Percentiles rank a stretch among this genome's conserved stretches.
These are phyloP conservation scores for Lycodopsis pacificus DNA, from an alignment of 2,797 vertebrate genomes.

Conservation along the genomic window DNA sequence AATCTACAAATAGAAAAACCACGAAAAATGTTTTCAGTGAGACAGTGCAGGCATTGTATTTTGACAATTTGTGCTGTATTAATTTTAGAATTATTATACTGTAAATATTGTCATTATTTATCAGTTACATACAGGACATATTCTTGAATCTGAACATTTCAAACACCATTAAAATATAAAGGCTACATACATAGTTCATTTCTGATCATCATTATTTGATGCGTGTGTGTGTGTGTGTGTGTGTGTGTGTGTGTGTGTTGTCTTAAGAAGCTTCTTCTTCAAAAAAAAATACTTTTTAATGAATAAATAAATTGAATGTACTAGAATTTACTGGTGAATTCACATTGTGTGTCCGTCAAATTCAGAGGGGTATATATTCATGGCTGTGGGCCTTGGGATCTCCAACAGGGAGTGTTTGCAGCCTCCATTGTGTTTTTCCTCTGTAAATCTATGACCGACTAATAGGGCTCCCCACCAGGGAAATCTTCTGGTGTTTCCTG, in stretches of 20 bases:
- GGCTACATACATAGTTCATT: background rate
- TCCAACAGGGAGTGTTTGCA: constrained; percentile 44
- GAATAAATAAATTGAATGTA: background rate
- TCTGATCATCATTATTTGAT: background rate
- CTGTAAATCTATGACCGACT: constrained; percentile 66
- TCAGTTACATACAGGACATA: too few species aligned
- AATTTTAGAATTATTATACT: background rate
- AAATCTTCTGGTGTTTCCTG: constrained; percentile 74
- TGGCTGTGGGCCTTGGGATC: constrained; percentile 13
- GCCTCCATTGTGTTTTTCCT: constrained; percentile 66
- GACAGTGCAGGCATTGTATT: background rate
- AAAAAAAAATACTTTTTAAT: background rate
- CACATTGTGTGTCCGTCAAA: constrained; percentile 4
- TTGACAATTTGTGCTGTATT: background rate
- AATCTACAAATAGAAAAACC: background rate
- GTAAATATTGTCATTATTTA: background rate
- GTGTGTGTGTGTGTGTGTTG: background rate
- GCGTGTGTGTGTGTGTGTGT: background rate
- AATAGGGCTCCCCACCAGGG: constrained; percentile 70
- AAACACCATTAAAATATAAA: background rate
- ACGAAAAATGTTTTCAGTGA: background rate
- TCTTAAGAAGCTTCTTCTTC: background rate
- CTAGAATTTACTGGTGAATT: background rate
- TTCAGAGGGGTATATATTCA: constrained; percentile 26
- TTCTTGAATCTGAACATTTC: background rate